A percentile compares a stretch with the other conserved stretches of the same genome.
Evolutionary conservation across 2,888 invertebrate genomes (phyloP).

Genomic region (Oscheius myriophilus): DNA sequence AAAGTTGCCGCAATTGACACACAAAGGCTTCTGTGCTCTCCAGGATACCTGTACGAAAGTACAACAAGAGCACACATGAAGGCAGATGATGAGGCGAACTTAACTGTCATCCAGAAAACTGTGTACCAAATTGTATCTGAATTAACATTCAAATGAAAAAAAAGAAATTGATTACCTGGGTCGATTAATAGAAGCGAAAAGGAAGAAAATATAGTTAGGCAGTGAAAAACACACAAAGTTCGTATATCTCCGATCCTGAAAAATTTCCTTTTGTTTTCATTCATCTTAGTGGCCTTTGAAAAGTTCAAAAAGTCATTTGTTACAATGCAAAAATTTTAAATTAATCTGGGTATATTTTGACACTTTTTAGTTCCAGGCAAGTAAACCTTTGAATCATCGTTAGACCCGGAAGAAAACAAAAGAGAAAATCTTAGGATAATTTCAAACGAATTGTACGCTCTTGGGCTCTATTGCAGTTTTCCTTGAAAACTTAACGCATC

Average conservation of each 20-base stretch:
- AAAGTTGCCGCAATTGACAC: conserved; percentile 20
- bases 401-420: too few relatives aligned
- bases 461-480: too few relatives aligned
- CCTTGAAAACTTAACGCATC: too few relatives aligned
- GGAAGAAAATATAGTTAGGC: conserved; percentile 6
- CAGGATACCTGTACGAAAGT: conserved; percentile 19
- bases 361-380: too few relatives aligned
- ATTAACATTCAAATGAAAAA: not conserved
- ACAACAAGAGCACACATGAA: conserved; percentile 30
- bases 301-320: too few relatives aligned
- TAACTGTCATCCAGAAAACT: conserved; percentile 18
- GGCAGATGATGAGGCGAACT: conserved; percentile 28
- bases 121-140: not conserved
- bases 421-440: too few relatives aligned
- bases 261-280: not conserved
- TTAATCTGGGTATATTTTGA: too few relatives aligned
- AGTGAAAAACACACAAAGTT: conserved; percentile 23
- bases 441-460: too few relatives aligned
- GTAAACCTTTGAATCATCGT: not conserved
- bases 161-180: not conserved
- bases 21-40: conserved; percentile 18
- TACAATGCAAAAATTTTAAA: too few relatives aligned
- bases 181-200: not conserved
- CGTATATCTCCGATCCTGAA: conserved; percentile 19
- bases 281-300: too few relatives aligned